Conservation (phyloP, 2,888 invertebrate genomes). For the Drosophila melanosoma region DNA sequence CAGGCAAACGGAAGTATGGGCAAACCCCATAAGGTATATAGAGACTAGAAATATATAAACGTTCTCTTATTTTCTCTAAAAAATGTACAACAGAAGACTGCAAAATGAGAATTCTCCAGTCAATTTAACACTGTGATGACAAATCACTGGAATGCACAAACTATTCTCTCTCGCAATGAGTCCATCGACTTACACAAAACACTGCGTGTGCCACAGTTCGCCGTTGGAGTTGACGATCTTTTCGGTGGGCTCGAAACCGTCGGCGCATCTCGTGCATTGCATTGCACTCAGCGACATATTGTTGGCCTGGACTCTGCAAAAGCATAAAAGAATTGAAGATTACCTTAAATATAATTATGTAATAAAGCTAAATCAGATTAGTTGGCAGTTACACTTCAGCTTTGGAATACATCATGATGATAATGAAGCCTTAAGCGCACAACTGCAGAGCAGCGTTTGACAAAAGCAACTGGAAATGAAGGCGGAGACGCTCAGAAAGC, state of each 20-base stretch:
- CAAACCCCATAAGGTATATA: neutral
- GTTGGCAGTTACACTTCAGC: constrained; percentile 77
- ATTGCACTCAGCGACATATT: constrained; percentile 95
- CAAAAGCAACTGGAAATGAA: constrained; percentile 48
- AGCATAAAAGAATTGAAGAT: constrained; percentile 1
- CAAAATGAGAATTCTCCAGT: neutral
- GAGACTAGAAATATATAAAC: neutral
- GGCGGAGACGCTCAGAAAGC: constrained; percentile 24
- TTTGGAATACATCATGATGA: constrained; percentile 81
- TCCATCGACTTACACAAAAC: constrained; percentile 95
- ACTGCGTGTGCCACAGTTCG: constrained; percentile 99
- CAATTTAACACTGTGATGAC: neutral
- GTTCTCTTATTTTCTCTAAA: neutral
- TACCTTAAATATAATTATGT: constrained; percentile 19
- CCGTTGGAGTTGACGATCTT: constrained; percentile 99
- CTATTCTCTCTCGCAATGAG: neutral
- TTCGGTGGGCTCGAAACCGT: constrained; percentile 98
- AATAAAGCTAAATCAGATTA: constrained; percentile 7
- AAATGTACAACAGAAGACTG: neutral
- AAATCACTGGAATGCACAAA: neutral
- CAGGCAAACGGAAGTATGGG: neutral
- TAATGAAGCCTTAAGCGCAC: constrained; percentile 41
- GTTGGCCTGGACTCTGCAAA: constrained; percentile 81
- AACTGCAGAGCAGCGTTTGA: constrained; percentile 42
- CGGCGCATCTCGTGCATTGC: constrained; percentile 97